A percentile compares a stretch with the other conserved stretches of the same genome.
These are phyloP conservation scores for Cremastobaeus sp. DNA, from an alignment of 2,888 invertebrate species.

Conservation along the genomic window DNA sequence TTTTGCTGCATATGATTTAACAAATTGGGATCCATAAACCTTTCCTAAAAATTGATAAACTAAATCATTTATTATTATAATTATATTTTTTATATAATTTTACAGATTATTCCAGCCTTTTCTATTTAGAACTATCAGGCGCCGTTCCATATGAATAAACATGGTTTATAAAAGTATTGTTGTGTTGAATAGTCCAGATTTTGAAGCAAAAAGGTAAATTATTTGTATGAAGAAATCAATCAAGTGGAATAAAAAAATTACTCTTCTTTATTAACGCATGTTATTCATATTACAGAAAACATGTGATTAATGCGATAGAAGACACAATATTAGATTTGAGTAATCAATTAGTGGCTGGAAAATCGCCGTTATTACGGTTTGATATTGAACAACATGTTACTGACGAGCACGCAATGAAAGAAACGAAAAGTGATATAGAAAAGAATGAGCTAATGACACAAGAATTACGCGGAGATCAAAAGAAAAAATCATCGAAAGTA, in stretches of 20 bases:
- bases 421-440: background rate
- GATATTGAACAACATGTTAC: background rate
- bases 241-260: background rate
- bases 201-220: conserved; percentile 4
- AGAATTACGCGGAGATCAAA: background rate
- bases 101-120: no score
- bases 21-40: no score
- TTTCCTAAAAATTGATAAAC: no score
- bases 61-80: no score
- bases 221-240: background rate
- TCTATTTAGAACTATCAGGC: no score
- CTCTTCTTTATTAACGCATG: background rate
- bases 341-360: conserved; percentile 21
- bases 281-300: conserved; percentile 3
- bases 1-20: no score
- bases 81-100: no score
- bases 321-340: conserved; percentile 12
- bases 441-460: background rate
- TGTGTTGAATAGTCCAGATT: conserved; percentile 14
- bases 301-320: conserved; percentile 18
- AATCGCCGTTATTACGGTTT: background rate
- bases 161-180: conserved; percentile 1
- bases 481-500: background rate
- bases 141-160: no score
- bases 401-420: background rate